Conservation (phyloP, 1,140 invertebrate genomes). For the Drosophila jambulina region DNA sequence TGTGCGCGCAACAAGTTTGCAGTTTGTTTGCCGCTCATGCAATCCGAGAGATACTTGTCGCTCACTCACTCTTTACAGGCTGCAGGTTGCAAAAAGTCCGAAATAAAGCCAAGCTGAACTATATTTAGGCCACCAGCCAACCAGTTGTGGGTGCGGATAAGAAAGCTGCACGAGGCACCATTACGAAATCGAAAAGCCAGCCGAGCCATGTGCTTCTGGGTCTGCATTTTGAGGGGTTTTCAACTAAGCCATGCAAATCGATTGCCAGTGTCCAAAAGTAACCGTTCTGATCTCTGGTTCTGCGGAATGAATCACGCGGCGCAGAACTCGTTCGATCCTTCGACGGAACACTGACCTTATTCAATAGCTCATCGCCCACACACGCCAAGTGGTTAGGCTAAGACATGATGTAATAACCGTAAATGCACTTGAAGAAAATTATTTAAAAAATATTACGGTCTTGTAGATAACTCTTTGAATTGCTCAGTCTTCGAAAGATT, state of each 20-base stretch:
- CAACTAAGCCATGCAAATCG: constrained; percentile 9
- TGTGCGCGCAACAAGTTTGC: constrained; percentile 52
- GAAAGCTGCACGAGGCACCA: constrained; percentile 27
- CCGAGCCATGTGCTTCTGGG: constrained; percentile 1
- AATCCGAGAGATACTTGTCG: constrained; percentile 58
- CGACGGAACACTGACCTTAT: constrained; percentile 68
- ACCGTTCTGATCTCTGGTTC: constrained; percentile 33
- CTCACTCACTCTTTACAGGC: constrained; percentile 37
- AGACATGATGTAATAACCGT: constrained; percentile 9
- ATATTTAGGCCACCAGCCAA: constrained; percentile 53
- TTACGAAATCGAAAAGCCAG: constrained; percentile 40
- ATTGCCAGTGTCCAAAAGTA: constrained; percentile 3
- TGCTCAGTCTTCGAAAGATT: no score
- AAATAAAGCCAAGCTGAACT: constrained; percentile 30
- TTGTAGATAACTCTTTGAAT: not conserved
- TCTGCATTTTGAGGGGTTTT: constrained; percentile 9
- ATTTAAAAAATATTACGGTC: not conserved
- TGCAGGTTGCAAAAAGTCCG: constrained; percentile 29
- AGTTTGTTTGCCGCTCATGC: constrained; percentile 53
- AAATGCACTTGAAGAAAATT: constrained; percentile 33
- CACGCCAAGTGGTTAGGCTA: constrained; percentile 5
- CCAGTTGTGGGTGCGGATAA: constrained; percentile 60
- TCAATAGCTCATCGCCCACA: constrained; percentile 60
- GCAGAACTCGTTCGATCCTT: constrained; percentile 17
- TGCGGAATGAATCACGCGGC: constrained; percentile 25